Base-by-base conservation (phyloP, 2,888 invertebrate genomes). In the Epistrophella euchroma region DNA sequence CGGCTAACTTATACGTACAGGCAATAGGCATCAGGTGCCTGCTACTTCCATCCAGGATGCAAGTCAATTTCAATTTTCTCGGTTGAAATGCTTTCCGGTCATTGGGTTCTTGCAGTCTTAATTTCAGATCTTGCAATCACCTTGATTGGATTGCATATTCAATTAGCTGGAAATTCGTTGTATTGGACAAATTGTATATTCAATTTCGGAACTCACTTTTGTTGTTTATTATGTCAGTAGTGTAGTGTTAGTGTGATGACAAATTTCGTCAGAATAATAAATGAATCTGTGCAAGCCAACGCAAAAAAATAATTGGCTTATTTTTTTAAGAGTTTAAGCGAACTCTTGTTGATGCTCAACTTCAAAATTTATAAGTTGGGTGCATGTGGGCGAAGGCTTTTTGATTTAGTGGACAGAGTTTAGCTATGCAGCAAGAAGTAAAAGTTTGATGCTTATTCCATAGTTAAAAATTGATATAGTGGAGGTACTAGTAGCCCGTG, bases 71-170 rank as follows among this genome's bases (percentile, higher is more conserved):
- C 45, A 32, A 28, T 32, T 64, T 43, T 47, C 32, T 66, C 19
- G 19, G 66, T 32, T 22, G 15, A 11, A 68, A 50, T 68, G 66
- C 66, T 75, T 75, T 43, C 37, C 58, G 19, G 25, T n/a, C 13
- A 32, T 58, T 40, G 15, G 66, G 35, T 40, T 58, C 9, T 19
- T 66, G 22, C 17, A 66, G 47, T 56, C 22, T 9, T 43, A 62
- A 47, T 71, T 70, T 56, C 70, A 56, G 52, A 71, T 45, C 32
- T 71, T 74, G 62, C 60, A 37, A 60, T 60, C 68, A 37, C 32
- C 55, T 70, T 78, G 78, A 83, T 83, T 78, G 83, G 68, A 70
- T 78, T 78, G 83, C 78, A 82, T 73, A 60, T 77, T 83, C 78
- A 74, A 78, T 83, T 70, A 83, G 72, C 19, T 68, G 28, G n/a